A percentile compares a stretch with the other conserved stretches of the same genome.
Conservation (phyloP, 2,797 vertebrate genomes). For the Hippopotamyrus pictus region DNA sequence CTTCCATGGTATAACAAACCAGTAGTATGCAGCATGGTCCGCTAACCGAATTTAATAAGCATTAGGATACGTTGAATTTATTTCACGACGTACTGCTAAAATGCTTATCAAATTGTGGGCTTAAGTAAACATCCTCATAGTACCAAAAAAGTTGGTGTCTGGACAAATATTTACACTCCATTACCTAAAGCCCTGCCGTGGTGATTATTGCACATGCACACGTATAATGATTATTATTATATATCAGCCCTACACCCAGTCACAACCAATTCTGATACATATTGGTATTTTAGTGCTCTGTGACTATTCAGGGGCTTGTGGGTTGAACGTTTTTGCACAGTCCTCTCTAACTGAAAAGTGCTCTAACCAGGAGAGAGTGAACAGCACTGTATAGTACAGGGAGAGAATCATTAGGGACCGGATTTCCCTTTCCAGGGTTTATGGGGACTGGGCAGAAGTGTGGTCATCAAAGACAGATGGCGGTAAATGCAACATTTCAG, state of each 20-base stretch:
- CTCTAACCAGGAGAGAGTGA: not conserved
- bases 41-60: not conserved
- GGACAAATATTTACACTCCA: not conserved
- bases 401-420: not conserved
- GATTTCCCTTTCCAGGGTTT: not conserved
- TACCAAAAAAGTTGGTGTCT: not conserved
- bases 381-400: not conserved
- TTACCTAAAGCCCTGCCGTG: not conserved
- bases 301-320: not conserved
- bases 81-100: not conserved
- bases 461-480: not conserved
- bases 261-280: not conserved
- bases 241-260: not conserved
- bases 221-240: not conserved
- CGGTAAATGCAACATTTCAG: not conserved
- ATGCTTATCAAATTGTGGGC: not conserved
- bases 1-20: not conserved
- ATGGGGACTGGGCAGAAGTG: not conserved
- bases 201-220: not conserved
- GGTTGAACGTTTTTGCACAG: not conserved
- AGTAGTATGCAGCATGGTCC: not conserved
- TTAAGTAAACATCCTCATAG: not conserved
- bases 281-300: not conserved
- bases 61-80: not conserved
- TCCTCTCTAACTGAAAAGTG: not conserved